Base-by-base conservation (phyloP, 2,113 vertebrate species). In the Mormyrus lacerda region DNA sequence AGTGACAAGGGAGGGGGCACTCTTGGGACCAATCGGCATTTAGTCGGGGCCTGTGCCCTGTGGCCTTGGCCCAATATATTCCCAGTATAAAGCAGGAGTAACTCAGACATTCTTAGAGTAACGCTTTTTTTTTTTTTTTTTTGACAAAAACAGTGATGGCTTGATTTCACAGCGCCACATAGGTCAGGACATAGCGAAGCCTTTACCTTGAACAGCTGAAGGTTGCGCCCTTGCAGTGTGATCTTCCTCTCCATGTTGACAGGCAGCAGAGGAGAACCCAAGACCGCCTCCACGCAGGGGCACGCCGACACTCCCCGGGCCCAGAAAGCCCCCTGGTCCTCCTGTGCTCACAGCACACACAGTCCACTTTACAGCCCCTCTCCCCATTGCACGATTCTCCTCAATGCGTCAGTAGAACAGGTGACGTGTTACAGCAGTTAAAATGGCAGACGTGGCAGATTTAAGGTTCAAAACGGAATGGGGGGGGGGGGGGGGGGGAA, bases 261-360 rank as follows among this genome's bases (percentile, higher is more conserved):
- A 0, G 98, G 98, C 50, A 99, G 92, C 82, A 99, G 92, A 0
- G 94, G 93, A 31, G 97, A 96, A 61, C 97, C 97, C 91, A 97
- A 97, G 45, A 99, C 96, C 76, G 94, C 94, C 89, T 97, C 96
- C 85, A 99, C 97, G n/a, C 98, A 99, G 0, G 98, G 98, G 92
- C 98, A 99, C 0, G 97, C 95, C 27, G 94, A 95, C 1, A 97
- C 93, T 15, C 98, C 97, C 96, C 93, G 94, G 91, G 87, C 96
- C 58, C 93, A 92, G 51, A 95, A 95, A 31, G 91, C 91, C 83
- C 95, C 97, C 87, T 97, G 95, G 0, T 96, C 96, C 50, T 94
- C 96, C 95, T 97, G 94, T 39, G 79, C 85, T 50, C 83, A 90
- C 11, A 90, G 39, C 45, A 86, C 15, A 85, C 42, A 51, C 35